Evolutionary conservation across 2,888 invertebrate species (phyloP).

Genomic region (Hypercompe scribonia): DNA sequence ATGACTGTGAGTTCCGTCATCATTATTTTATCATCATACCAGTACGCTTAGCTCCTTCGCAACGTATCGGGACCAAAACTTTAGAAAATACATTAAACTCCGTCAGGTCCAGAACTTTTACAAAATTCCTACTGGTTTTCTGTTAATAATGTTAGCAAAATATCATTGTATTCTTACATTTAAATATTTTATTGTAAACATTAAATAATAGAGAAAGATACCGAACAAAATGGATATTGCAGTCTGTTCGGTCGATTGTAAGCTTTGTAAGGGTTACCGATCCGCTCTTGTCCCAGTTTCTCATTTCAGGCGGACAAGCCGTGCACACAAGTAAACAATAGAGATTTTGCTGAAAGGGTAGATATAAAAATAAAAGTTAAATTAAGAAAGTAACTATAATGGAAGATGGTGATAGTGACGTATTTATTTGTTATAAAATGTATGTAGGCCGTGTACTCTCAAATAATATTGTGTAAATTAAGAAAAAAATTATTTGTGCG

Average conservation of each 20-base stretch:
- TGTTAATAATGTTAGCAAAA: too few relatives aligned
- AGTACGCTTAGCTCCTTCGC: too few relatives aligned
- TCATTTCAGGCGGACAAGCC: background rate
- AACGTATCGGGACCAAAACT: too few relatives aligned
- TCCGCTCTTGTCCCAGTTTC: conserved; percentile 1
- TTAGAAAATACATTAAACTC: too few relatives aligned
- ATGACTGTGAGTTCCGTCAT: too few relatives aligned
- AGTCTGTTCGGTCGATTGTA: background rate
- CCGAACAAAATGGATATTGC: background rate
- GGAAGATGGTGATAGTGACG: background rate
- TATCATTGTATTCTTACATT: background rate
- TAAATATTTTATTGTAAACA: background rate
- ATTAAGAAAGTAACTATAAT: background rate
- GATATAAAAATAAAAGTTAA: background rate
- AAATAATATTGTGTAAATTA: too few relatives aligned
- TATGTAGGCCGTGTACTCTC: too few relatives aligned
- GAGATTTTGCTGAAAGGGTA: background rate
- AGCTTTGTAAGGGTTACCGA: background rate
- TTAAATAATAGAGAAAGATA: background rate
- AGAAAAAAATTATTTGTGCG: too few relatives aligned
- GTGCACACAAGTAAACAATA: background rate
- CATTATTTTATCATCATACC: too few relatives aligned
- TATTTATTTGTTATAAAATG: background rate
- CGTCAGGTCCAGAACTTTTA: too few relatives aligned
- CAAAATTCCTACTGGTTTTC: too few relatives aligned